A percentile compares a stretch with the other conserved stretches of the same genome.
These are phyloP conservation scores for Ophioninae sp. DNA, from an alignment of 2,888 invertebrate species.

Conservation along the genomic window DNA sequence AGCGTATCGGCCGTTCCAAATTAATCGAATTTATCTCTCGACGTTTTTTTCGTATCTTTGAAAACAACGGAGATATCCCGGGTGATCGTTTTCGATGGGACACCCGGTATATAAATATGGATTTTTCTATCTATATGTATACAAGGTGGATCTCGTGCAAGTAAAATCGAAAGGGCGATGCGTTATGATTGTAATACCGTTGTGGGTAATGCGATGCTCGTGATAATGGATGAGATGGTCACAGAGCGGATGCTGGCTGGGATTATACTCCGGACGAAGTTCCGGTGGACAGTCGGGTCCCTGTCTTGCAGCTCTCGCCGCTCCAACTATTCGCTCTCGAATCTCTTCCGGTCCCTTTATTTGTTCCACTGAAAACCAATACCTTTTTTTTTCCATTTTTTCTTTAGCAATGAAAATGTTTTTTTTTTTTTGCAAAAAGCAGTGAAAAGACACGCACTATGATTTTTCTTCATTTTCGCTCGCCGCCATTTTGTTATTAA, in stretches of 20 bases:
- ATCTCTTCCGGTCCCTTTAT: constrained; percentile 87
- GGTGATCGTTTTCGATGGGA: too few relatives aligned
- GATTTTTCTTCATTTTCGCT: too few relatives aligned
- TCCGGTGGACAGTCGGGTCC: constrained; percentile 84
- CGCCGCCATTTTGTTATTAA: too few relatives aligned
- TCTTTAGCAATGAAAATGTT: background rate
- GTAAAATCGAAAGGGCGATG: constrained; percentile 54
- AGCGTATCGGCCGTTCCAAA: too few relatives aligned
- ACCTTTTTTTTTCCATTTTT: background rate
- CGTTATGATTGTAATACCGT: constrained; percentile 71
- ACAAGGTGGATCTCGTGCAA: background rate
- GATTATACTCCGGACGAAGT: constrained; percentile 80
- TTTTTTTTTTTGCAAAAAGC: background rate
- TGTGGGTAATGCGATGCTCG: constrained; percentile 79
- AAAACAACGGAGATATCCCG: too few relatives aligned
- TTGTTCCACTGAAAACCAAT: constrained; percentile 86
- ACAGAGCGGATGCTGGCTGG: constrained; percentile 79
- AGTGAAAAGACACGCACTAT: too few relatives aligned
- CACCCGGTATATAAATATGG: background rate
- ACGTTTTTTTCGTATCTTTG: too few relatives aligned
- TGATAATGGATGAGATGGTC: constrained; percentile 79
- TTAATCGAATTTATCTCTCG: too few relatives aligned
- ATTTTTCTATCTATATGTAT: constrained; percentile 30
- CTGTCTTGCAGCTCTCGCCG: constrained; percentile 85
- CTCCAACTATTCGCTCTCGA: constrained; percentile 86